A percentile compares a stretch with the other conserved stretches of the same genome.
These are phyloP conservation scores for Beris chalybata DNA, from an alignment of 2,888 invertebrate genomes.

Conservation along the genomic window DNA sequence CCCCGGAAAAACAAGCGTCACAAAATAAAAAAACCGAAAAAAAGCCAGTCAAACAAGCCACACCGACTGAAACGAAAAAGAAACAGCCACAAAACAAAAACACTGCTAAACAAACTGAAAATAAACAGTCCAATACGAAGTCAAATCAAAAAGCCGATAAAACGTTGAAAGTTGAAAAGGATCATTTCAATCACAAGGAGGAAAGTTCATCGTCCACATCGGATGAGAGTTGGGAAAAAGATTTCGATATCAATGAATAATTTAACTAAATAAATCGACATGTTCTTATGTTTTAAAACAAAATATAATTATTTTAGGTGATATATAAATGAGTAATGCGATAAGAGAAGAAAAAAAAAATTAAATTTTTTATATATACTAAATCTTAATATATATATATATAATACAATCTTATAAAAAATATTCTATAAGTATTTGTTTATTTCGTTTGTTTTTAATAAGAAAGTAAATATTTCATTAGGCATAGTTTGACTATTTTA, in stretches of 20 bases:
- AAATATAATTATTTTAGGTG: constrained; percentile 23
- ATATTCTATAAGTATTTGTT: too few relatives aligned
- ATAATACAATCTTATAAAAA: too few relatives aligned
- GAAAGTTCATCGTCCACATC: constrained; percentile 54
- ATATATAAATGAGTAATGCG: constrained; percentile 9
- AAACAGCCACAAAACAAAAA: constrained; percentile 19
- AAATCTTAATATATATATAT: too few relatives aligned
- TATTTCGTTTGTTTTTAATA: too few relatives aligned
- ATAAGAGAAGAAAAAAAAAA: too few relatives aligned
- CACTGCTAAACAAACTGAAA: constrained; percentile 1
- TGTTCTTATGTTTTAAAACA: constrained; percentile 2
- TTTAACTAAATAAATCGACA: background rate
- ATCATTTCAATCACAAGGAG: constrained; percentile 42
- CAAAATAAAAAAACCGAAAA: constrained; percentile 8
- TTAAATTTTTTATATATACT: too few relatives aligned
- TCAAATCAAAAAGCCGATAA: background rate
- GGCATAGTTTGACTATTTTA: too few relatives aligned
- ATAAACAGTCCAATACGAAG: constrained; percentile 8
- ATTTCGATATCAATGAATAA: constrained; percentile 56
- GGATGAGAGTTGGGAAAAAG: constrained; percentile 65
- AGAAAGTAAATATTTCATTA: too few relatives aligned
- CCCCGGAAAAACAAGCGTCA: constrained; percentile 23
- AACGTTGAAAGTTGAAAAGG: constrained; percentile 40
- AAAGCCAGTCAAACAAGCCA: constrained; percentile 18
- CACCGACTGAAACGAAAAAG: constrained; percentile 26